These are phyloP conservation scores for Leucophenga montana DNA, from an alignment of 2,888 invertebrate species.

Conservation along the genomic window DNA sequence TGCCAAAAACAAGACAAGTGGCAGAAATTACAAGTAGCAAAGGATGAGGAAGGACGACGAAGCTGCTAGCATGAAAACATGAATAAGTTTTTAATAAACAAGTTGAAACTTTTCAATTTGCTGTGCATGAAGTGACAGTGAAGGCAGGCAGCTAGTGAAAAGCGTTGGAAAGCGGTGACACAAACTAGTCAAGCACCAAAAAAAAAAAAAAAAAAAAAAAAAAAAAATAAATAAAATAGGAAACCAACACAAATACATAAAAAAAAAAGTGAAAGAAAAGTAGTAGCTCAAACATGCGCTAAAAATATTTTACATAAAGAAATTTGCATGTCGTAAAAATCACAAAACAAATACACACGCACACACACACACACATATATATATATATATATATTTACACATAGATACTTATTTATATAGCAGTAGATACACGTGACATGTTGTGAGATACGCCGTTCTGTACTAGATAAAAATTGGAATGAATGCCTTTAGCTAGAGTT, in stretches of 20 bases:
- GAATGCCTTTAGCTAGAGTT: background rate
- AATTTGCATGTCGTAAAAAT: slow-evolving; percentile 20
- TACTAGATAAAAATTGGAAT: background rate
- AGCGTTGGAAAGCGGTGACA: background rate
- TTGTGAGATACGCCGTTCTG: background rate
- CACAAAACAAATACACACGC: background rate
- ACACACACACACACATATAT: background rate
- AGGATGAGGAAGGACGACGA: background rate
- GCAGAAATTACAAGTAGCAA: slow-evolving; percentile 10
- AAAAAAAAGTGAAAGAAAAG: slow-evolving; percentile 16
- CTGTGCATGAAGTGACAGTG: slow-evolving; percentile 9
- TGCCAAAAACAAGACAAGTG: slow-evolving; percentile 13
- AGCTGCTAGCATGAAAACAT: slow-evolving; percentile 2
- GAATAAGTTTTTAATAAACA: slow-evolving; percentile 29
- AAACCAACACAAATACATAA: slow-evolving; percentile 1
- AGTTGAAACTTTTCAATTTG: slow-evolving; percentile 25
- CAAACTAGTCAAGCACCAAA: background rate
- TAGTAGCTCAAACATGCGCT: slow-evolving; percentile 26
- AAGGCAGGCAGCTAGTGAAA: background rate
- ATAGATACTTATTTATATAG: no score
- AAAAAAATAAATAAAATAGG: background rate
- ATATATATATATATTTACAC: no score
- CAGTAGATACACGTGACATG: no score
- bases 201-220: slow-evolving; percentile 1
- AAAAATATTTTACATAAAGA: slow-evolving; percentile 11